These are phyloP conservation scores for Ciconia maguari DNA, from an alignment of 2,113 vertebrate genomes.

Conservation along the genomic window DNA sequence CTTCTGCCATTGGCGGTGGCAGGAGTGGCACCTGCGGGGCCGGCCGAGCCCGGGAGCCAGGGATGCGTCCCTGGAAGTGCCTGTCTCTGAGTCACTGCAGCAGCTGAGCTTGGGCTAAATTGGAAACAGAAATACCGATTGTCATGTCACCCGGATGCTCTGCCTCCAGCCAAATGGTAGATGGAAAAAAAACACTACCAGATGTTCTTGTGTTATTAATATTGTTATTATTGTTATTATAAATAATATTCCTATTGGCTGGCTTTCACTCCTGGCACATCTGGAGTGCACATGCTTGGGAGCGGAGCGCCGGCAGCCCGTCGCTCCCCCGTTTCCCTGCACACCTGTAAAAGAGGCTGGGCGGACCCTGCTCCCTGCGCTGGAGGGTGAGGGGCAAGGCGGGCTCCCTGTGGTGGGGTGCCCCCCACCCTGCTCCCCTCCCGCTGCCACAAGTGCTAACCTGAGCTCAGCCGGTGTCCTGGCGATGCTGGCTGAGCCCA, in stretches of 20 bases:
- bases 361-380: background rate
- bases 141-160: slow-evolving; percentile 39
- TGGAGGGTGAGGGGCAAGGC: background rate
- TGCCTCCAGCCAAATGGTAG: slow-evolving; percentile 59
- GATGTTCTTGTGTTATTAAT: slow-evolving; percentile 66
- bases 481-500: rapidly evolving
- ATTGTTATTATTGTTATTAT: slow-evolving; percentile 67
- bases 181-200: slow-evolving; percentile 41
- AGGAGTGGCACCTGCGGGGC: background rate
- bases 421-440: rapidly evolving
- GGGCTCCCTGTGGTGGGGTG: background rate
- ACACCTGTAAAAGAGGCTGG: slow-evolving; percentile 26
- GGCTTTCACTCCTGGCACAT: background rate
- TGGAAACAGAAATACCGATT: slow-evolving; percentile 41
- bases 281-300: slow-evolving; percentile 11
- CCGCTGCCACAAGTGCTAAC: background rate
- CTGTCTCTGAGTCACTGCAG: background rate
- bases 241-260: slow-evolving; percentile 51
- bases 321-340: background rate
- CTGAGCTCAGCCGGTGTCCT: rapidly evolving
- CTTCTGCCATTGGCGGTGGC: background rate
- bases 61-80: background rate
- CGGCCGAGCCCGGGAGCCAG: rapidly evolving
- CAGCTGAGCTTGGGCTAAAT: slow-evolving; percentile 38
- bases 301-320: background rate